phyloP scores from a whole-genome alignment of 2,888 invertebrate species.

The Ctena decussata region DNA sequence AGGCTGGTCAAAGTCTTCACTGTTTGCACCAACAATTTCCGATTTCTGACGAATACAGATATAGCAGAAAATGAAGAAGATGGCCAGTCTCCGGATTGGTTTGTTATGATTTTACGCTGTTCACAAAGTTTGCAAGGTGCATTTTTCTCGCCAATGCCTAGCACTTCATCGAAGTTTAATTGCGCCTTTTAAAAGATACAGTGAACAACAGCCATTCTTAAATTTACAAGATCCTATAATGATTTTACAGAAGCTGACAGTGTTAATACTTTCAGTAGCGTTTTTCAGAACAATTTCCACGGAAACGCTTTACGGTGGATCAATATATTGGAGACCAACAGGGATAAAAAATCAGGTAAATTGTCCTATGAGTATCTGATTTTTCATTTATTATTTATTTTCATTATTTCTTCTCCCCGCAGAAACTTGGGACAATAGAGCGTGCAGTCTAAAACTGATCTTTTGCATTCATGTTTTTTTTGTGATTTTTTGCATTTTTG shows the following conservation, averaged over 20 bases:
- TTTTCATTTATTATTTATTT: not conserved
- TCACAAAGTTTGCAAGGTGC: too few relatives aligned
- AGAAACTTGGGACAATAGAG: too few relatives aligned
- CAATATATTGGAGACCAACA: not conserved
- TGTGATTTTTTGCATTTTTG: not conserved
- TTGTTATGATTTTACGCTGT: too few relatives aligned
- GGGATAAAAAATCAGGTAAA: not conserved
- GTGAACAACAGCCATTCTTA: not conserved
- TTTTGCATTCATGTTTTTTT: not conserved
- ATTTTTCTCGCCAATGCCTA: too few relatives aligned
- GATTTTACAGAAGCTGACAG: too few relatives aligned
- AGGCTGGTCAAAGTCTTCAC: not conserved
- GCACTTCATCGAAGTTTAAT: not conserved
- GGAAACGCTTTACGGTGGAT: not conserved
- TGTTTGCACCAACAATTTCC: not conserved
- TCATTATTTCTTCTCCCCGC: too few relatives aligned
- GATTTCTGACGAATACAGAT: not conserved
- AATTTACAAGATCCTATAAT: too few relatives aligned
- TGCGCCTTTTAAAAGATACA: not conserved
- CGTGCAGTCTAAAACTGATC: not conserved
- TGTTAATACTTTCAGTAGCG: not conserved
- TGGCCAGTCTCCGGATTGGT: too few relatives aligned
- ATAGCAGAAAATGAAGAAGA: not conserved
- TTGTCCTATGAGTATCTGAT: too few relatives aligned
- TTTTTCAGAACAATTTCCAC: not conserved